Conservation (phyloP, 2,113 vertebrate species). For the Sialia sialis region DNA sequence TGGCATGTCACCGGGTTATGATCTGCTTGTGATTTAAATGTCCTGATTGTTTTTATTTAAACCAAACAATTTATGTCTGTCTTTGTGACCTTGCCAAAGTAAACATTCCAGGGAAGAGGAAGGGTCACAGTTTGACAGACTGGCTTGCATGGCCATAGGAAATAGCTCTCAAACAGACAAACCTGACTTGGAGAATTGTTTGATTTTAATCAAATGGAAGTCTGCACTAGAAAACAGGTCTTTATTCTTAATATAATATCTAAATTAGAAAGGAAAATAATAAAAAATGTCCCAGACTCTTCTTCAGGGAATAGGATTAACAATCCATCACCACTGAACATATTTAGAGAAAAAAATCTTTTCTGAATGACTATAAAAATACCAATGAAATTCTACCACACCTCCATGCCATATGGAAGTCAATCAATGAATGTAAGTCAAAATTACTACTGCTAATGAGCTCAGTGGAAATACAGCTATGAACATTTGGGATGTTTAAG, state of each 20-base stretch:
- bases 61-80: not conserved
- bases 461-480: not conserved
- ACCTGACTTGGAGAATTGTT: not conserved
- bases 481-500: not conserved
- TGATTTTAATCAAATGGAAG: constrained; percentile 5
- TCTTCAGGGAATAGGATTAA: not conserved
- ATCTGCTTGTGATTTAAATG: constrained; percentile 23
- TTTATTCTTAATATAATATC: not conserved
- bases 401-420: not conserved
- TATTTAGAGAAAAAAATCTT: not conserved
- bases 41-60: constrained; percentile 18
- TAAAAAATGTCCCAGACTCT: not conserved
- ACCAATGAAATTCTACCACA: not conserved
- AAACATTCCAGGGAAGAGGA: constrained; percentile 15
- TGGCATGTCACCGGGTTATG: not conserved
- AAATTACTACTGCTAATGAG: not conserved
- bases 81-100: constrained; percentile 4
- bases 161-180: not conserved
- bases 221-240: not conserved
- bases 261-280: not conserved
- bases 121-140: constrained; percentile 4
- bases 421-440: not conserved
- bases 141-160: not conserved
- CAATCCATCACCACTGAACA: not conserved
- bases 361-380: not conserved